Base-by-base conservation (phyloP, 2,797 vertebrate species). In the Strix occidentalis region DNA sequence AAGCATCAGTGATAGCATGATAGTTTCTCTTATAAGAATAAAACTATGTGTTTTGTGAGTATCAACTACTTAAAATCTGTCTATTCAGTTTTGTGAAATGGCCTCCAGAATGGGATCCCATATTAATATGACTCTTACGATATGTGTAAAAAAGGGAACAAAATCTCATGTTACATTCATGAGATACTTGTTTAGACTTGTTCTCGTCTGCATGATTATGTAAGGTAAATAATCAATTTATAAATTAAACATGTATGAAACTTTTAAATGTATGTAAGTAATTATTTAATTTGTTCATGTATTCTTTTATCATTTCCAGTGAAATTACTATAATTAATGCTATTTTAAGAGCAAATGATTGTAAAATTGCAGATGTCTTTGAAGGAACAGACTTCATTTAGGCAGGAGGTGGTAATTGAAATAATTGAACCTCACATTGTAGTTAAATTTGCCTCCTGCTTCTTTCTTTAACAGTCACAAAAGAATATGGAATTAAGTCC, bases 341-440 rank as follows among this genome's bases (percentile, higher is more conserved):
- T 98, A 97, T 98, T 98, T 98, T 93, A 93, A 96, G 92, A 97
- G 60, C 20, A 97, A 97, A 97, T 97, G 94, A 96, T 50, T 88
- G 76, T 87, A 93, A 97, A 97, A 97, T 97, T 97, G 84, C 95
- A 93, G 89, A 97, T 94, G 94, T 95, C 93, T 97, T 95, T 81
- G 88, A 96, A 96, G 64, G 91, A 96, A 96, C 87, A 97, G 95
- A 78, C 75, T 91, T 98, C 95, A 91, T 97, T 98, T 97, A 97
- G 74, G 76, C 95, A 97, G 96, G 86, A 97, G 89, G 95, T 96
- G 96, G 92, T 96, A 98, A 98, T 93, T 96, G 96, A 97, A 98
- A 98, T 97, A 98, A 98, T 98, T 97, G 93, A 97, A 96, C 87
- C 64, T 96, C 97, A 96, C 86, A 78, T 89, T 97, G 74, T 89